phyloP scores from a whole-genome alignment of 2,797 vertebrate species.

The Anolis apletophallus region DNA sequence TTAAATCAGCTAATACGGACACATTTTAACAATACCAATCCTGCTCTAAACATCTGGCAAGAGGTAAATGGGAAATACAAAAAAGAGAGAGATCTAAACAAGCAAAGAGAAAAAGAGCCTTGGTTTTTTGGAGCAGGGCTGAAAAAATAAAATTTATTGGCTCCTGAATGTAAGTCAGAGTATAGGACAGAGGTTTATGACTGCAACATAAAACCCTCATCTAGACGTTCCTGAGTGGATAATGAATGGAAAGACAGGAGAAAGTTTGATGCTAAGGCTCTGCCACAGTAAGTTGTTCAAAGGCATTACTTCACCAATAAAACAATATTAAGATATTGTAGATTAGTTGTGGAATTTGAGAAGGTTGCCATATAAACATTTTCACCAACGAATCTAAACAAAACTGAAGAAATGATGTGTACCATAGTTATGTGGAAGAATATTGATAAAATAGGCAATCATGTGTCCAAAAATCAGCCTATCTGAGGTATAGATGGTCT shows the following conservation, averaged over 20 bases:
- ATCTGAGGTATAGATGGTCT: background rate
- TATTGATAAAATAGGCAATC: too few relatives aligned
- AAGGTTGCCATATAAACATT: background rate
- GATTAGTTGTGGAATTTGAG: background rate
- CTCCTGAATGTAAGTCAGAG: too few relatives aligned
- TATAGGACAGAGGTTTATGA: too few relatives aligned
- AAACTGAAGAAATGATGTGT: background rate
- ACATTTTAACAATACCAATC: background rate
- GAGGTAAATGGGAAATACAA: background rate
- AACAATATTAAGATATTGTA: background rate
- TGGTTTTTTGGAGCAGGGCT: background rate
- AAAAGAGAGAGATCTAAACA: too few relatives aligned
- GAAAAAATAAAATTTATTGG: background rate
- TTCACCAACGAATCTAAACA: background rate
- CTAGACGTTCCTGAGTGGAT: background rate
- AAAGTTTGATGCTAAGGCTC: background rate
- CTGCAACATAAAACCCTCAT: too few relatives aligned
- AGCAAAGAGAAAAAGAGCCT: too few relatives aligned
- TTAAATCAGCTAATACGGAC: background rate
- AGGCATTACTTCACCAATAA: background rate
- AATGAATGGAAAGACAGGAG: background rate
- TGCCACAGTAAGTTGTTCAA: background rate
- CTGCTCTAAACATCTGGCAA: background rate
- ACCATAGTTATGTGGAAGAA: background rate
- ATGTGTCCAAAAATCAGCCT: background rate